Evolutionary conservation across 1,140 invertebrate species (phyloP).

Genomic region (Psilanteris sp.): DNA sequence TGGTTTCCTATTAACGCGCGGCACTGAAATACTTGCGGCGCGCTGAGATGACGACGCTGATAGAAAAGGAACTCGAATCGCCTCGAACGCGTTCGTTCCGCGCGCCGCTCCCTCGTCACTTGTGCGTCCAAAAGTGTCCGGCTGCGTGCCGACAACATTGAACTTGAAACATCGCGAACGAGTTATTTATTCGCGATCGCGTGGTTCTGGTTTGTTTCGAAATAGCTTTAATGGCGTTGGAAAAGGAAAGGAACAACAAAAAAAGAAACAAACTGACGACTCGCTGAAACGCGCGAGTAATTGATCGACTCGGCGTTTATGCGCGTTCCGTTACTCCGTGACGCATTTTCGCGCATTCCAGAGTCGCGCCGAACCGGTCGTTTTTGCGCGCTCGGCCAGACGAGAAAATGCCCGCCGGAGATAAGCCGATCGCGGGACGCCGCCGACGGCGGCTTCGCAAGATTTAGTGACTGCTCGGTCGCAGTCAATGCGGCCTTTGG

Average conservation of each 20-base stretch:
- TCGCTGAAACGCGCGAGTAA: constrained; percentile 24
- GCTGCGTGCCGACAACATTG: no score
- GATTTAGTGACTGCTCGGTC: constrained; percentile 45
- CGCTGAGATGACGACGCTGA: constrained; percentile 51
- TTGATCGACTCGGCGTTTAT: constrained; percentile 60
- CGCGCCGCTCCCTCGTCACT: no score
- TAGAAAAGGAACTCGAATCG: constrained; percentile 58
- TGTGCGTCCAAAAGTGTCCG: no score
- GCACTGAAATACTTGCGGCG: constrained; percentile 48
- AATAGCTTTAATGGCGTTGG: no score
- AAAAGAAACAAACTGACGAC: constrained; percentile 44
- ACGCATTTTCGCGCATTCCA: constrained; percentile 51
- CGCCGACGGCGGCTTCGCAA: constrained; percentile 35
- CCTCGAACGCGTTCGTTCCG: no score
- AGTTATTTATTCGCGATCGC: no score
- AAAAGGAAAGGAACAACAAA: no score
- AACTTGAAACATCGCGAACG: no score
- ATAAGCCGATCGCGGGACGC: constrained; percentile 18
- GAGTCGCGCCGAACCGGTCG: constrained; percentile 1
- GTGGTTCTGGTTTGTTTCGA: no score
- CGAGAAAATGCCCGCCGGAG: background rate
- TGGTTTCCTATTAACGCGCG: constrained; percentile 55
- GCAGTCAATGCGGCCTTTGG: constrained; percentile 44
- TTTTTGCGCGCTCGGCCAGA: constrained; percentile 13
- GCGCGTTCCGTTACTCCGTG: constrained; percentile 58